Base-by-base conservation (phyloP, 2,113 vertebrate species). In the Gopherus evgoodei region DNA sequence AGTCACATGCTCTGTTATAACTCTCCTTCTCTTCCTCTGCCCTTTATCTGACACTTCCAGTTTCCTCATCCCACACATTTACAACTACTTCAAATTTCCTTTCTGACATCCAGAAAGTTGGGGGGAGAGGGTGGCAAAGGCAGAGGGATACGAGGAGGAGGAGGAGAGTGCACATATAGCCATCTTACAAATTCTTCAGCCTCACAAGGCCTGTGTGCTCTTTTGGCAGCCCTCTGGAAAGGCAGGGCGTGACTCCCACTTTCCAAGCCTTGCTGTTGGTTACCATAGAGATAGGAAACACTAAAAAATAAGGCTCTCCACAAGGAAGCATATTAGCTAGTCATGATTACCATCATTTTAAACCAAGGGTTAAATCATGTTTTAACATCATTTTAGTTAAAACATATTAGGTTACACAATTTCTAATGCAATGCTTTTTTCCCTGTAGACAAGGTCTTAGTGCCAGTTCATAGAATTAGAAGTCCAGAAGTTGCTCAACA, bases 231-330 rank as follows among this genome's bases (percentile, higher is more conserved):
- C 47, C 16, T 35, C 62, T 11, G 19, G 62, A 35, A 72, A 4
- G 11, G 19, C 19, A 72, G 17, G n/a, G 24, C 38, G n/a, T 0
- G 57, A 22, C 14, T 82, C 84, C 49, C 38, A 78, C 17, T 14
- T 14, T 81, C 62, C 72, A 79, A 11, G 1, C 25, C 27, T 72
- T 94, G 88, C 4, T 29, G 54, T 5, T 50, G n/a, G 84, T 1
- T 53, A 4, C 31, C 50, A 54, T 0, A n/a, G 69, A 93, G 90
- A 86, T 14, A 52, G n/a, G 57, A 84, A 87, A 56, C 84, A 87
- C 24, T 2, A 54, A 54, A 3, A 47, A 59, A 31, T 12, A 59
- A 27, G 25, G 57, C 57, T 59, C 27, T 59, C 11, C 5, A 62
- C 57, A 62, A 62, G 57, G 25, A 62, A 62, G 6, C 29, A 31